Evolutionary conservation across 2,888 invertebrate species (phyloP).

Genomic region (Lamellibrachia columna): DNA sequence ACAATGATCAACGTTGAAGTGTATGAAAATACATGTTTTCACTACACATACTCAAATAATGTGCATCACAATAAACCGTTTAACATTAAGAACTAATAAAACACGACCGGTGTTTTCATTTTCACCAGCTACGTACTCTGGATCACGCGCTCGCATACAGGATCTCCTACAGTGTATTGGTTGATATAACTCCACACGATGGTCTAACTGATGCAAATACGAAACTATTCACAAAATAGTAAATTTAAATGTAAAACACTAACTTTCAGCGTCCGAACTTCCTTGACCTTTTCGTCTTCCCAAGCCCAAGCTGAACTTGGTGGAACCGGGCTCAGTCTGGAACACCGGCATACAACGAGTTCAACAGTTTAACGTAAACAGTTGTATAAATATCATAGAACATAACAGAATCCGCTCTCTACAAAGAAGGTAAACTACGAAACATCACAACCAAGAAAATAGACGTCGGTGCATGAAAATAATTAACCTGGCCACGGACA

Average conservation of each 20-base stretch:
- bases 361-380: neutral
- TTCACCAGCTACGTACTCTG: no score
- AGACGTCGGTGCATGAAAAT: neutral
- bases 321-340: neutral
- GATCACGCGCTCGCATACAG: no score
- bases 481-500: neutral
- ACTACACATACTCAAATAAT: no score
- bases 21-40: no score
- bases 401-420: neutral
- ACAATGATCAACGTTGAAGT: no score
- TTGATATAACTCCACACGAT: no score
- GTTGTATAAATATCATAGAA: neutral
- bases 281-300: conserved; percentile 30
- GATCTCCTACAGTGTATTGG: no score
- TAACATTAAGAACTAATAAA: no score
- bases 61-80: no score
- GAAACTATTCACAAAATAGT: neutral
- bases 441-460: neutral
- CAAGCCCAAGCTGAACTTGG: conserved; percentile 33
- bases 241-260: neutral
- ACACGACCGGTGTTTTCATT: no score
- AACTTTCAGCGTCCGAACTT: neutral
- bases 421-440: neutral
- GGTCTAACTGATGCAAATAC: neutral
- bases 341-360: neutral